Conservation (phyloP, 2,888 invertebrate genomes). For the Phyllotreta striolata region DNA sequence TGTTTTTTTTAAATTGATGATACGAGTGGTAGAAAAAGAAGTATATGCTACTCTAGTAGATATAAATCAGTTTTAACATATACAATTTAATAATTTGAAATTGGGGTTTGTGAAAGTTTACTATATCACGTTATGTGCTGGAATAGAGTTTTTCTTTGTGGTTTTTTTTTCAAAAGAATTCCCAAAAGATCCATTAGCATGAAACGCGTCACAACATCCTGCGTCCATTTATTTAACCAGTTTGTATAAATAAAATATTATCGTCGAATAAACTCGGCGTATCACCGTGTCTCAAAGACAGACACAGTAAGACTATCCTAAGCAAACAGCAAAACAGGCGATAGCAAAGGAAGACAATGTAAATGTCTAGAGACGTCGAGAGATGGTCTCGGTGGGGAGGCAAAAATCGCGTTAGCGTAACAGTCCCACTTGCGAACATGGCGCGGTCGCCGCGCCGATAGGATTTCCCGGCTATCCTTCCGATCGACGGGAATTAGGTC, state of each 20-base stretch:
- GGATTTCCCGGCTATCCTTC: conserved; percentile 33
- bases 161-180: background rate
- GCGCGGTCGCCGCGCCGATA: conserved; percentile 26
- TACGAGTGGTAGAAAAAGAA: too few relatives aligned
- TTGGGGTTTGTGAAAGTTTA: too few relatives aligned
- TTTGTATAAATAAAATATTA: conserved; percentile 40
- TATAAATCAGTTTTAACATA: too few relatives aligned
- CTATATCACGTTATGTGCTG: too few relatives aligned
- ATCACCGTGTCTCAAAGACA: conserved; percentile 35
- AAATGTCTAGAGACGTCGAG: conserved; percentile 42
- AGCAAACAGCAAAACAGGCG: conserved; percentile 41
- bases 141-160: too few relatives aligned
- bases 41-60: too few relatives aligned
- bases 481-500: conserved; percentile 30
- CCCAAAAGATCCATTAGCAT: conserved; percentile 13
- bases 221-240: conserved; percentile 30
- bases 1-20: too few relatives aligned
- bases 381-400: conserved; percentile 38
- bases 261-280: conserved; percentile 37
- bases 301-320: conserved; percentile 39
- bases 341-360: conserved; percentile 44
- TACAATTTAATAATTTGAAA: too few relatives aligned
- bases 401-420: conserved; percentile 44
- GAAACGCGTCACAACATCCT: conserved; percentile 7
- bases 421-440: conserved; percentile 35